phyloP scores from a whole-genome alignment of 1,140 invertebrate genomes.

The Coelopa frigida region DNA sequence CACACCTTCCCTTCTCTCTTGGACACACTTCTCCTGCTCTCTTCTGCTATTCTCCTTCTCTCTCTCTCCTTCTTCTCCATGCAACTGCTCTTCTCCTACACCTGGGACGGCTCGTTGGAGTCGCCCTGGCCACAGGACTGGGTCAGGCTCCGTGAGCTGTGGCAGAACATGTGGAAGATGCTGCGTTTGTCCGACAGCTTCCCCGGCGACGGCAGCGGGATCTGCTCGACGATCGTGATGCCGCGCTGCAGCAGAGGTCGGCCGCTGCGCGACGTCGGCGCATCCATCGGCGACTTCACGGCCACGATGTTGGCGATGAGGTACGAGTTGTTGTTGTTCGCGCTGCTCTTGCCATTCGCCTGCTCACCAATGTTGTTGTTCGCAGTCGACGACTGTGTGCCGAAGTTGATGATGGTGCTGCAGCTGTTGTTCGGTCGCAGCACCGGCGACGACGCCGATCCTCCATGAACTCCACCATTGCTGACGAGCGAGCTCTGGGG shows the following conservation, averaged over 20 bases:
- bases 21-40: too few relatives aligned
- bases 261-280: constrained; percentile 1
- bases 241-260: constrained; percentile 32
- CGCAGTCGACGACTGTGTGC: constrained; percentile 3
- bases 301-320: constrained; percentile 18
- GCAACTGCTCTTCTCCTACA: too few relatives aligned
- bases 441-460: constrained; percentile 12
- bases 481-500: constrained; percentile 33
- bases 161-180: constrained; percentile 37
- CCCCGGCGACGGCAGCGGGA: constrained; percentile 15
- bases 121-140: constrained; percentile 30
- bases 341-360: neutral
- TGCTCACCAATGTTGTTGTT: neutral
- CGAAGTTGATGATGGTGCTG: constrained; percentile 40
- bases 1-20: too few relatives aligned
- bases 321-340: neutral
- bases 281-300: constrained; percentile 13
- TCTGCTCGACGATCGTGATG: constrained; percentile 37
- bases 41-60: too few relatives aligned
- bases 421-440: constrained; percentile 36
- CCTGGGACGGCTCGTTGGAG: too few relatives aligned
- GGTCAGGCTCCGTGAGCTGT: constrained; percentile 29
- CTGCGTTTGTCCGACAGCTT: constrained; percentile 29
- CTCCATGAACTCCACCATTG: neutral
- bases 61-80: too few relatives aligned